phyloP scores from a whole-genome alignment of 2,888 invertebrate genomes.

The Sphaerophoria rueppellii region DNA sequence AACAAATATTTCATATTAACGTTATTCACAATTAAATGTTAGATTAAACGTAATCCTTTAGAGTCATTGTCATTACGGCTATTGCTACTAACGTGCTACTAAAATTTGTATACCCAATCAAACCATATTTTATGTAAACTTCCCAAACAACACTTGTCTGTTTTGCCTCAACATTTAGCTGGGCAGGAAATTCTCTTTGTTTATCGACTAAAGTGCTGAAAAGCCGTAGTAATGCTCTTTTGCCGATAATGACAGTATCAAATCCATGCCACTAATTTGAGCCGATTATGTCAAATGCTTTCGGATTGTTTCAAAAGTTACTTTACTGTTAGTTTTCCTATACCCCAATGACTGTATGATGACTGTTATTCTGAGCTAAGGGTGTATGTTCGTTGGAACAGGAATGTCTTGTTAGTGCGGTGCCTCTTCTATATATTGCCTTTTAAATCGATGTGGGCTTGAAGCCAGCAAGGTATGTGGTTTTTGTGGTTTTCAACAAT shows the following conservation, averaged over 20 bases:
- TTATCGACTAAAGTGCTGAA: background rate
- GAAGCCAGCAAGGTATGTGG: background rate
- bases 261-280: constrained; percentile 35
- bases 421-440: background rate
- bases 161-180: background rate
- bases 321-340: constrained; percentile 12
- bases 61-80: too few relatives aligned
- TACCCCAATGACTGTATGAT: too few relatives aligned
- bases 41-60: too few relatives aligned
- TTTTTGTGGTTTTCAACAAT: constrained; percentile 19
- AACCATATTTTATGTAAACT: background rate
- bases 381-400: too few relatives aligned
- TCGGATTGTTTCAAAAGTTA: constrained; percentile 16
- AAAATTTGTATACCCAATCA: background rate
- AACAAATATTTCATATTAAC: too few relatives aligned
- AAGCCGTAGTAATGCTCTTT: constrained; percentile 27
- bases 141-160: background rate
- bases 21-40: too few relatives aligned
- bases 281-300: constrained; percentile 39
- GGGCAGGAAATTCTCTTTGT: background rate
- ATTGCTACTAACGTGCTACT: too few relatives aligned
- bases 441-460: constrained; percentile 18
- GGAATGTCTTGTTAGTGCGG: too few relatives aligned
- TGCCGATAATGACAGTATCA: constrained; percentile 31
- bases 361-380: too few relatives aligned